Evolutionary conservation across 1,140 invertebrate genomes (phyloP).

Genomic region (Zaprionus lachaisei): DNA sequence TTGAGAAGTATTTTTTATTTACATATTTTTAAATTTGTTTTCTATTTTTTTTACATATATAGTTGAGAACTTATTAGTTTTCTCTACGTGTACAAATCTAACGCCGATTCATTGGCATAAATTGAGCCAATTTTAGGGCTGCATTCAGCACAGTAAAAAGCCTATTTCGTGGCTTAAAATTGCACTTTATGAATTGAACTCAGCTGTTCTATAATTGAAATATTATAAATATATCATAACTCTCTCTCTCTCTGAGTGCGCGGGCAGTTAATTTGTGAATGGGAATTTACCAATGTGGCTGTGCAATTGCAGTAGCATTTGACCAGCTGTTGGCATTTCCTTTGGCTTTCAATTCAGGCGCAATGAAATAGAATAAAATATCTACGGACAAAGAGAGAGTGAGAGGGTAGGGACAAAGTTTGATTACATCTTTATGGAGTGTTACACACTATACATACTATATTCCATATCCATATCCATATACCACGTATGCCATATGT

Average conservation of each 20-base stretch:
- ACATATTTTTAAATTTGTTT: no score
- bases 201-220: not conserved
- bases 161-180: not conserved
- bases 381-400: not conserved
- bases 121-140: no score
- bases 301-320: not conserved
- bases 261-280: not conserved
- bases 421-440: not conserved
- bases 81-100: not conserved
- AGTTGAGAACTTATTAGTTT: no score
- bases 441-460: not conserved
- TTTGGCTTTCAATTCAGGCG: not conserved
- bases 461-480: not conserved
- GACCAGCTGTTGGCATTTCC: conserved; percentile 33
- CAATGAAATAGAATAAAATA: conserved; percentile 3
- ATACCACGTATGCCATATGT: not conserved
- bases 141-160: not conserved
- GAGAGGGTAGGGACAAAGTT: not conserved
- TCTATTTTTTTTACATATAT: no score
- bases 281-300: not conserved
- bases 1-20: no score
- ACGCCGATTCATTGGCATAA: not conserved
- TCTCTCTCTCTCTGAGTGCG: not conserved
- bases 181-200: not conserved
- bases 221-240: conserved; percentile 1